Percentiles rank a stretch among this genome's conserved stretches.
Evolutionary conservation across 53 echinoderm and acorn worm species (phyloP).

Genomic region (Apostichopus leukothele): DNA sequence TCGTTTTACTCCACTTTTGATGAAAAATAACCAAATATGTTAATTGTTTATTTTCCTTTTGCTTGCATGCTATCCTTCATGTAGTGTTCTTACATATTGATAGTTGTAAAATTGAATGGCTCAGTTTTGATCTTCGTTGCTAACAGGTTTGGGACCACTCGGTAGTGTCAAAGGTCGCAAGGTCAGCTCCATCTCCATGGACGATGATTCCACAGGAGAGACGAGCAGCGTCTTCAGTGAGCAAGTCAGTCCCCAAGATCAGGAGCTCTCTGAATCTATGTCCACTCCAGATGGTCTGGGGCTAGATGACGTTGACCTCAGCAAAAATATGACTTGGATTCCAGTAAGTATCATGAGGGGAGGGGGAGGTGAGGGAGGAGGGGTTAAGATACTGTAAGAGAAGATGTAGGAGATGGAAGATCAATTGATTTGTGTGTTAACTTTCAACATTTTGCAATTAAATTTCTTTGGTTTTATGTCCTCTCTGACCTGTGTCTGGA

Average conservation of each 20-base stretch:
- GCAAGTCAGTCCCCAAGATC: conserved; percentile 92
- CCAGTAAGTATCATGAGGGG: conserved; percentile 59
- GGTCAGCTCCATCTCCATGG: conserved; percentile 87
- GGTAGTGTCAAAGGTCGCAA: conserved; percentile 91
- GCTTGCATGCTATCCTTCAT: neutral
- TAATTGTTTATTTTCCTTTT: neutral
- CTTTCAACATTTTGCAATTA: too few species aligned
- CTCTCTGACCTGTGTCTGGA: too few species aligned
- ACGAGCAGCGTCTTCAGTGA: conserved; percentile 97
- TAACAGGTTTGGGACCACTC: conserved; percentile 66
- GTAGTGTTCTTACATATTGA: too few species aligned
- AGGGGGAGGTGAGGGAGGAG: too few species aligned
- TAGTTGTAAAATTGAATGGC: too few species aligned
- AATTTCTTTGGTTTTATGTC: too few species aligned
- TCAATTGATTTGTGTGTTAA: too few species aligned
- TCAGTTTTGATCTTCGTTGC: too few species aligned
- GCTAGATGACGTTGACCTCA: conserved; percentile 88
- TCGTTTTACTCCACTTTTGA: too few species aligned
- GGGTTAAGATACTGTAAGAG: too few species aligned
- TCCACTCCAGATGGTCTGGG: conserved; percentile 85
- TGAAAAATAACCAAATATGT: too few species aligned
- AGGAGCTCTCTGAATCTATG: conserved; percentile 70
- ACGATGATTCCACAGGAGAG: conserved; percentile 92
- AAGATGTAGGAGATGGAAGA: too few species aligned
- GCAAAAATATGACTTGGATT: conserved; percentile 98